Conservation (phyloP, 2,888 invertebrate species). For the Gerris lacustris region DNA sequence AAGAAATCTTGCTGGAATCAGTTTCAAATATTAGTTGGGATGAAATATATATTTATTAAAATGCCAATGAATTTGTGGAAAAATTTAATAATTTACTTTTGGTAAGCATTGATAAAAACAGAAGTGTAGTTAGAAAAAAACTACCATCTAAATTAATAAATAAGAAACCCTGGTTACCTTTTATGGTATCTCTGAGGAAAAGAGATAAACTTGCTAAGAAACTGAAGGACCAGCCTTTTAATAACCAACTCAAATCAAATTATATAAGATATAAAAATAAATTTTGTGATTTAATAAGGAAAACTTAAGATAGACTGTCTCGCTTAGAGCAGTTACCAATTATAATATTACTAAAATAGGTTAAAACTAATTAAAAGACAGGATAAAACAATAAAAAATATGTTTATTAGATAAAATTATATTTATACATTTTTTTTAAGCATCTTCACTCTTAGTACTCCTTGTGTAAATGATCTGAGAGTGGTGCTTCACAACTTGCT, state of each 20-base stretch:
- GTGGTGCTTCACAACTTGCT: slow-evolving; percentile 90
- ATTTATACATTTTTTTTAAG: slow-evolving; percentile 32
- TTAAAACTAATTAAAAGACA: not conserved
- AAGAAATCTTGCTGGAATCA: not conserved
- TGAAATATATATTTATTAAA: not conserved
- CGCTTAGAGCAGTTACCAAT: no score
- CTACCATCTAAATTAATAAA: not conserved
- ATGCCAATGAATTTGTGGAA: not conserved
- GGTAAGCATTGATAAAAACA: not conserved
- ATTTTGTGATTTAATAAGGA: not conserved
- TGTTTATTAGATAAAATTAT: slow-evolving; percentile 3
- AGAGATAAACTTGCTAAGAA: not conserved
- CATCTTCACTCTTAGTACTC: slow-evolving; percentile 87
- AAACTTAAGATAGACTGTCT: not conserved
- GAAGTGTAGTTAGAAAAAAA: not conserved
- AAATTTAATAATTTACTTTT: not conserved
- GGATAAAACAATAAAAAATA: not conserved
- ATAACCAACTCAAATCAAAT: not conserved
- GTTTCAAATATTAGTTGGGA: not conserved
- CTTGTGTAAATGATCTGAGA: slow-evolving; percentile 95
- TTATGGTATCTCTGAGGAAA: not conserved
- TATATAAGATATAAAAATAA: not conserved
- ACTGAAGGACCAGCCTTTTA: not conserved
- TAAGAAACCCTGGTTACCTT: not conserved
- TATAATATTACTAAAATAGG: not conserved